Base-by-base conservation (phyloP, 2,113 vertebrate genomes). In the Podarcis cretensis region DNA sequence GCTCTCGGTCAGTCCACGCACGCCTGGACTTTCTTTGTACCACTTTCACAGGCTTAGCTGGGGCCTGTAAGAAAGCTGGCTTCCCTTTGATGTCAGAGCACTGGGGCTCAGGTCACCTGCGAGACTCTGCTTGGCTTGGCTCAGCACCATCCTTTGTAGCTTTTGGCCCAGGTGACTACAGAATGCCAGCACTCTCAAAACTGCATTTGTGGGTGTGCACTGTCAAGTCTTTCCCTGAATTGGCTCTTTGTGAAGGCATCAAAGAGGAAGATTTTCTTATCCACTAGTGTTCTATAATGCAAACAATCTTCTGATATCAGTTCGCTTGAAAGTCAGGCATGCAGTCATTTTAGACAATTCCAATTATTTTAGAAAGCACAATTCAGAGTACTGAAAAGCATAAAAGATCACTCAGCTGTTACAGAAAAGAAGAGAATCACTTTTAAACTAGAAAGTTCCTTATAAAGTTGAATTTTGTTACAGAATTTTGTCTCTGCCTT, bases 291-390 rank as follows among this genome's bases (percentile, higher is more conserved):
- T 83, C 35, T 76, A 59, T 78, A 48, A 5, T 68, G 27, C 59
- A 21, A 48, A 59, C 18, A 48, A 48, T 79, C 68, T 59, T 68
- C 63, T 68, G 59, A 66, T 86, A 78, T 9, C 18, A 32, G 35
- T 48, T 86, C 25, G 14, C 69, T 30, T 71, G 10, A 68, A 78
- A 79, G 37, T 79, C 37, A 68, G 37, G 27, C 75, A 69, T 5
- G 30, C 13, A 18, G 6, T 80, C 30, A 66, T 63, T 66, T 78
- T 68, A 78, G 32, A 37, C 16, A 77, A 48, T 35, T 27, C 65
- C 69, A 87, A 87, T 80, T 10, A 87, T 80, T 71, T 86, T 86
- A 76, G 66, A 86, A 71, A 80, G 77, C 30, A 71, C 21, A 69
- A 80, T 25, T 27, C n/a, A 80, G 66, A 65, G 37, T 35, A 35